Conservation (phyloP, 1,140 invertebrate species). For the Heliconius melpomene region DNA sequence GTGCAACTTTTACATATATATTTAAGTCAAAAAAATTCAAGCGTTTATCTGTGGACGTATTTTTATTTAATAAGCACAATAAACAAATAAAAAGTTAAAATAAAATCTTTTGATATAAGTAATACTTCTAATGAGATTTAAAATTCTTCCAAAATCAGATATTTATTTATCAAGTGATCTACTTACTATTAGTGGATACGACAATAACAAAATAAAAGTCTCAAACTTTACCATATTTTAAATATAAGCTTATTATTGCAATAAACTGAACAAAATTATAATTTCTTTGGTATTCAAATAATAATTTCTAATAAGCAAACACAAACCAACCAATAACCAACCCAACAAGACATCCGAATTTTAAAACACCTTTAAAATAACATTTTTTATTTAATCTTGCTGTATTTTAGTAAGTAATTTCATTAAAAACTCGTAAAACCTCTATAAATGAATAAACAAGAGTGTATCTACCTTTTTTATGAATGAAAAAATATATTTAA, state of each 20-base stretch:
- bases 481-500: conserved; percentile 15
- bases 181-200: too few relatives aligned
- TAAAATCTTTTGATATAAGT: background rate
- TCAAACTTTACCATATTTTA: too few relatives aligned
- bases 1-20: background rate
- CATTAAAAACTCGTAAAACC: conserved; percentile 12
- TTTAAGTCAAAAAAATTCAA: background rate
- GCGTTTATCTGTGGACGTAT: background rate
- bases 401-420: conserved; percentile 10
- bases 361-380: background rate
- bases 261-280: background rate
- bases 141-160: too few relatives aligned
- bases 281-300: background rate
- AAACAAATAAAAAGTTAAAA: background rate
- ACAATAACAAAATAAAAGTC: too few relatives aligned
- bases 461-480: conserved; percentile 11
- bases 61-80: background rate
- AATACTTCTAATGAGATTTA: too few relatives aligned
- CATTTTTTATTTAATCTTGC: background rate
- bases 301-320: conserved; percentile 5
- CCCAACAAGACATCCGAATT: background rate
- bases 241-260: too few relatives aligned
- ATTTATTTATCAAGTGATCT: too few relatives aligned
- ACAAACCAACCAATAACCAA: background rate
- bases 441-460: conserved; percentile 14